Conservation (phyloP, 64 coral and sea anemone genomes). For the Anthopleura sola region DNA sequence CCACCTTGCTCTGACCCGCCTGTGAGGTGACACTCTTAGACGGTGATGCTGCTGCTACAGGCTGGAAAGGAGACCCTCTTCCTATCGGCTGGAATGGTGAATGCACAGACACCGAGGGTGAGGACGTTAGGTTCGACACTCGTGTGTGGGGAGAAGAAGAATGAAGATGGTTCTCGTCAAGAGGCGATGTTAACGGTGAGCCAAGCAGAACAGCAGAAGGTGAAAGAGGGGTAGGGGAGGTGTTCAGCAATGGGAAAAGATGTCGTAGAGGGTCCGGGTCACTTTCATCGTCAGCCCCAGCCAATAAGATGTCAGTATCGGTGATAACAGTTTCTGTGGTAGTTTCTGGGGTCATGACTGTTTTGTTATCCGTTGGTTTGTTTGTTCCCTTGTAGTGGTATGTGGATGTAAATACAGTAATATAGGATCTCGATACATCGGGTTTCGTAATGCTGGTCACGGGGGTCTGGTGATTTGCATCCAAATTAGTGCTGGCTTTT, state of each 20-base stretch:
- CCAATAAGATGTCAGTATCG: constrained; percentile 85
- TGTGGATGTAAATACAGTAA: constrained; percentile 70
- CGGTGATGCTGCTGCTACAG: constrained; percentile 71
- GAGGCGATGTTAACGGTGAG: constrained; percentile 49
- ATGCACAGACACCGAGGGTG: constrained; percentile 50
- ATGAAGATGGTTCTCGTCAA: constrained; percentile 63
- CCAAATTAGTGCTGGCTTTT: constrained; percentile 54
- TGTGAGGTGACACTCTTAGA: constrained; percentile 37
- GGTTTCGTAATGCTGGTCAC: constrained; percentile 61
- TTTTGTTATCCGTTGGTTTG: constrained; percentile 35
- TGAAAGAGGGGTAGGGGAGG: constrained; percentile 53
- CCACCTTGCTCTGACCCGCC: constrained; percentile 23
- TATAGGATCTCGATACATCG: constrained; percentile 79
- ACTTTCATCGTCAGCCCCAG: constrained; percentile 84
- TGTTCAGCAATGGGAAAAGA: constrained; percentile 77
- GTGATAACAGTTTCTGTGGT: constrained; percentile 82
- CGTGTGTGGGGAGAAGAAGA: constrained; percentile 51
- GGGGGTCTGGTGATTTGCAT: constrained; percentile 45
- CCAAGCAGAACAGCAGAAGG: constrained; percentile 36
- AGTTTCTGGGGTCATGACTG: constrained; percentile 56
- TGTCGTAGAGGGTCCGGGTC: constrained; percentile 66
- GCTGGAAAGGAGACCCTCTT: constrained; percentile 83
- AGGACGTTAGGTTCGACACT: constrained; percentile 44
- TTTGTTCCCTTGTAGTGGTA: constrained; percentile 51
- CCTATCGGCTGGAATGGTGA: constrained; percentile 89